Evolutionary conservation across 2,888 invertebrate genomes (phyloP), one percentile per base, ranked within the genome.

Genomic region (Erebia epiphron): DNA sequence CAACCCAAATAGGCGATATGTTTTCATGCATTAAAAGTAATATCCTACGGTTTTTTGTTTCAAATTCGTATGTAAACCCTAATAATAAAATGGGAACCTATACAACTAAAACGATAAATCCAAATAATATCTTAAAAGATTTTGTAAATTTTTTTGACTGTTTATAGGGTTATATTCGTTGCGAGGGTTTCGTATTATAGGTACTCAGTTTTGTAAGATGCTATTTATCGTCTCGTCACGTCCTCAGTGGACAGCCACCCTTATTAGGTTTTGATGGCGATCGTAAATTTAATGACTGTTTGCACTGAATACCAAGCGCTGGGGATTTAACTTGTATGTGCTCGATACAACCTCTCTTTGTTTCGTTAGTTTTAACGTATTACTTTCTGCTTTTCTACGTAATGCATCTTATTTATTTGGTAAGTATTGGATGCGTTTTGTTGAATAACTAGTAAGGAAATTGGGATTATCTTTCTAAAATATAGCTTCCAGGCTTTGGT

Each of bases 191-290:
- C 7, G 35, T 35, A 7, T 7, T 35, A 35, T 7, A 35, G 35
- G 35, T 4, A 49, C 14, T 49, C 18, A 11, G 16, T 54, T 16
- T 16, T 8, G 54, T 62, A 52, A 54, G 35, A 41, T 16, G 52
- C 54, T 64, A 52, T 52, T 64, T 52, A 52, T 18, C 52, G 52
- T 54, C 64, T 2, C 54, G 64, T 35, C 64, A 64, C 64, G 64
- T 64, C 41, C 13, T 18, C 16, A 11, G 56, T 56, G 62, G 54
- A 68, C 71, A 67, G 67, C 71, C 64, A 67, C 67, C 68, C 68
- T 75, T 75, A 73, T 75, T 75, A 66, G 62, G 67, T 63, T 74
- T 75, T 73, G 70, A 75, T 74, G 63, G 70, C 50, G 41, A 57
- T 67, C 73, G 68, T 74, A 69, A 75, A 73, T 62, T 70, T 74